Percentiles rank a stretch among this genome's conserved stretches.
Conservation (phyloP, 2,888 invertebrate species). For the Macroteleia sp. region DNA sequence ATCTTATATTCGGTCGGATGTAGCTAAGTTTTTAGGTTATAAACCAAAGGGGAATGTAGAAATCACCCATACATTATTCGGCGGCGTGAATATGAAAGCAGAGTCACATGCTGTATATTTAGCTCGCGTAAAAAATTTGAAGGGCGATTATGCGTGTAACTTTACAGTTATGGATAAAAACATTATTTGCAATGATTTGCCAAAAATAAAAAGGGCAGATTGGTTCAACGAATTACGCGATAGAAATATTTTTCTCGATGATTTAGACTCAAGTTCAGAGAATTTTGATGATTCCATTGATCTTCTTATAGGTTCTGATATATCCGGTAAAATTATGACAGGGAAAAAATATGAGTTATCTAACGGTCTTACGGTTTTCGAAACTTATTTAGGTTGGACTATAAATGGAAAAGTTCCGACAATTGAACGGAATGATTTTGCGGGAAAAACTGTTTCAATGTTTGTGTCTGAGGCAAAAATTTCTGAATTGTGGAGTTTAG, state of each 20-base stretch:
- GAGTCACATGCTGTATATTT: slow-evolving; percentile 55
- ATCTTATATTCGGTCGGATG: slow-evolving; percentile 64
- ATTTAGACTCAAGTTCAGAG: slow-evolving; percentile 4
- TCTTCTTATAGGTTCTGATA: slow-evolving; percentile 66
- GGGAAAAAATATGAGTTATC: slow-evolving; percentile 61
- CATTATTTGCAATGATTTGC: slow-evolving; percentile 51
- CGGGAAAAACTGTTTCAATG: slow-evolving; percentile 30
- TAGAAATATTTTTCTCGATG: slow-evolving; percentile 34
- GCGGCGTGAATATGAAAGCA: slow-evolving; percentile 49
- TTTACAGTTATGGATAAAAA: slow-evolving; percentile 62
- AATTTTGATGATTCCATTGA: neutral
- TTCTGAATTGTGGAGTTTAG: slow-evolving; percentile 74
- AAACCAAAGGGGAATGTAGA: slow-evolving; percentile 38
- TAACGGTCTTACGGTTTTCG: slow-evolving; percentile 68
- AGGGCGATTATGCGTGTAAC: slow-evolving; percentile 61
- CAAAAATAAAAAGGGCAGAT: slow-evolving; percentile 33
- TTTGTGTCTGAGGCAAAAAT: slow-evolving; percentile 63
- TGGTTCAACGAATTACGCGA: slow-evolving; percentile 58
- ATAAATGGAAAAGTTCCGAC: slow-evolving; percentile 67
- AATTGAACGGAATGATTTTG: slow-evolving; percentile 39
- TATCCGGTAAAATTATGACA: slow-evolving; percentile 67
- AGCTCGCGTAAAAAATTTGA: slow-evolving; percentile 49
- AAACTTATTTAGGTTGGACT: slow-evolving; percentile 71
- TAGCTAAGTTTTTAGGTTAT: slow-evolving; percentile 63
- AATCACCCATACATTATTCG: slow-evolving; percentile 66